phyloP scores from a whole-genome alignment of 2,797 vertebrate genomes.

The Dipus sagitta region DNA sequence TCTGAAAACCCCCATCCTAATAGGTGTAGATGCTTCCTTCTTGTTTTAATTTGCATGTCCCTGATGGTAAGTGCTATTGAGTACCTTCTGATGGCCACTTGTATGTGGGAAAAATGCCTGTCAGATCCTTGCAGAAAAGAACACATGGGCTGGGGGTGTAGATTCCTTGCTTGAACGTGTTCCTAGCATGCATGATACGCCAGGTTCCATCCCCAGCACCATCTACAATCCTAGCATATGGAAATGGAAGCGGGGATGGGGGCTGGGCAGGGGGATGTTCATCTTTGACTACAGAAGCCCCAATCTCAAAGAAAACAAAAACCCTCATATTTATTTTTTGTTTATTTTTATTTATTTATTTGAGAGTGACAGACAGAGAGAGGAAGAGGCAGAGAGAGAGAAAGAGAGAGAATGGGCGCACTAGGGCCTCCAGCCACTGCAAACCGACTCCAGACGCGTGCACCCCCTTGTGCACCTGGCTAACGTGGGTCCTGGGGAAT shows the following conservation, averaged over 20 bases:
- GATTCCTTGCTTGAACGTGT: background rate
- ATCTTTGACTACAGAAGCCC: background rate
- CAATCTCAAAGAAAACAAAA: background rate
- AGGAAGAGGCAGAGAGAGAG: no score
- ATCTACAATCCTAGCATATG: background rate
- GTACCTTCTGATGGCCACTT: background rate
- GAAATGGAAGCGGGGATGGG: background rate
- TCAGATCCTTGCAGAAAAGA: background rate
- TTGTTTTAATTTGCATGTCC: background rate
- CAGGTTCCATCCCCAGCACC: background rate
- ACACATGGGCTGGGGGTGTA: background rate
- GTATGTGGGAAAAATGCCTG: background rate
- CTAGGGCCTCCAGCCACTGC: no score
- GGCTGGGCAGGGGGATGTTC: background rate
- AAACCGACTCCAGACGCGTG: no score
- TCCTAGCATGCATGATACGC: background rate
- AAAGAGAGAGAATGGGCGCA: no score
- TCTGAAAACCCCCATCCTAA: background rate
- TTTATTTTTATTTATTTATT: no score
- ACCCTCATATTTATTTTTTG: no score
- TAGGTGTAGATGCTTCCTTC: background rate
- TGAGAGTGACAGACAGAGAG: no score
- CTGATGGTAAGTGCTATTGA: background rate
- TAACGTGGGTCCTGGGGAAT: no score
- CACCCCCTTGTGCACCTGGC: no score